Base-by-base conservation (phyloP, 2,888 invertebrate genomes). In the Vandiemenella viatica region DNA sequence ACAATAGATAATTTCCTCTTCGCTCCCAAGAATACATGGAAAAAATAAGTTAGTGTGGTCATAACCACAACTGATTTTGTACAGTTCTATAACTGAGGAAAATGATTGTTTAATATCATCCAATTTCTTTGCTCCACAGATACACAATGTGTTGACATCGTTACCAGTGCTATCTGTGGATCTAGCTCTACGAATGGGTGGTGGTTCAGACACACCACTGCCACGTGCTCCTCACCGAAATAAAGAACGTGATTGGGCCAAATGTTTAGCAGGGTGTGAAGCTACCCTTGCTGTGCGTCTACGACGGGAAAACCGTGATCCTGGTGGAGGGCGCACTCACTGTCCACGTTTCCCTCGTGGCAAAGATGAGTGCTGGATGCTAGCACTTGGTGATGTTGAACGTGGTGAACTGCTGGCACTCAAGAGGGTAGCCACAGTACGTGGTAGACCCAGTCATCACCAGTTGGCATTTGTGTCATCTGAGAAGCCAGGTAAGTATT, bases 331-430 rank as follows among this genome's bases (percentile, higher is more conserved):
- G 1, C 70, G 70, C 58, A 86, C 84, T n/a, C 69, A 81, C 53
- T 82, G 89, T 52, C 86, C 89, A 0, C 78, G 80, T 53, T 97
- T 91, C 71, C 82, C 90, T 1, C 93, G 95, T 64, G 80, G 83
- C 32, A 97, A 96, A 69, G 89, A 88, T 62, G 96, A 96, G 64
- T 89, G 92, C 49, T 98, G 97, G 97, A 84, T 96, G 67, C 62
- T 93, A 2, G 75, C 91, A 0, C 69, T 97, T 7, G 95, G 93
- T 2, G 76, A 79, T 19, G 67, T 77, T 18, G 77, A 79, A 46
- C 69, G 70, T 1, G 73, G 75, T 19, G 87, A 92, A 59, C 70
- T 96, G 26, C 66, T 83, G 53, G 90, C 91, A 1, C 67, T 96
- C 61, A 92, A 91, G 64, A 70, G 95, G 45, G 70, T 83, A 0